These are phyloP conservation scores for Pleuronectes platessa DNA, from an alignment of 2,113 vertebrate species.

Conservation along the genomic window DNA sequence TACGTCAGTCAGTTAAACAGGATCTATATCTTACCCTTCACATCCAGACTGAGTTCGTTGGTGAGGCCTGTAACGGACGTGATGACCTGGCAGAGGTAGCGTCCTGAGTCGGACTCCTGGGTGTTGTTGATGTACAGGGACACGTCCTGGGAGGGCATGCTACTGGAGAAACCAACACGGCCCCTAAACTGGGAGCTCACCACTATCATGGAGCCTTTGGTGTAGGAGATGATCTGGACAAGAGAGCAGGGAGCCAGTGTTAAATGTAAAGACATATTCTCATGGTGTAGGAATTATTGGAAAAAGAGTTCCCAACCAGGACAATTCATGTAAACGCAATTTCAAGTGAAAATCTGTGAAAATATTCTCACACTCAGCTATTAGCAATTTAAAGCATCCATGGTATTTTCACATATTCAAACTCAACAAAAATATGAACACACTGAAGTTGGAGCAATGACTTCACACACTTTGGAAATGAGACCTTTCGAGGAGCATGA, in stretches of 20 bases:
- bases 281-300: no score
- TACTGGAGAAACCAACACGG: slow-evolving; percentile 77
- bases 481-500: no score
- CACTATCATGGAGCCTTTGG: slow-evolving; percentile 26
- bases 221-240: slow-evolving; percentile 84
- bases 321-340: no score
- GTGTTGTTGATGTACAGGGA: slow-evolving; percentile 87
- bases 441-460: no score
- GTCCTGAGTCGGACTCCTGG: slow-evolving; percentile 85
- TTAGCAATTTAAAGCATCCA: no score
- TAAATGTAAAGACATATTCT: neutral
- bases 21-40: slow-evolving; percentile 79
- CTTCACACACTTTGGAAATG: no score
- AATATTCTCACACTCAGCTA: no score
- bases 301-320: no score
- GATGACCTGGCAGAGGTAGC: slow-evolving; percentile 85
- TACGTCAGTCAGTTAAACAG: neutral
- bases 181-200: slow-evolving; percentile 56
- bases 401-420: no score
- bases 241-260: neutral
- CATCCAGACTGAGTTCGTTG: slow-evolving; percentile 77
- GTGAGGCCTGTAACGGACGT: neutral
- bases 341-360: no score
- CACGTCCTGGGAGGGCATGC: slow-evolving; percentile 77
- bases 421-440: no score